Evolutionary conservation across 2,888 invertebrate species (phyloP).

Genomic region (Limenitis camilla): DNA sequence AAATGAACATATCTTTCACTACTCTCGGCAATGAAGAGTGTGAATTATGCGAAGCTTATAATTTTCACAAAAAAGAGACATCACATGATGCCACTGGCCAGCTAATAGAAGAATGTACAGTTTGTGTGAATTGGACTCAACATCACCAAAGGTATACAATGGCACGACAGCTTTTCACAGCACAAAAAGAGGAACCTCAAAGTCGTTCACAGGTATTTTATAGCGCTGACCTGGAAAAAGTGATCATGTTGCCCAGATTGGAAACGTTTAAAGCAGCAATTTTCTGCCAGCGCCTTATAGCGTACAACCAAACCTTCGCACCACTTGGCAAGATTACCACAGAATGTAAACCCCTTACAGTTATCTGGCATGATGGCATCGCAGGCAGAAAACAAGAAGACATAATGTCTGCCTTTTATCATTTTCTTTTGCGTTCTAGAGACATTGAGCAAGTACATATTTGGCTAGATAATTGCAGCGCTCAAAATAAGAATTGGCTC

Average conservation of each 20-base stretch:
- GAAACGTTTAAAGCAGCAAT: background rate
- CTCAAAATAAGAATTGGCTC: slow-evolving; percentile 17
- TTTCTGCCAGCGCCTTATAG: background rate
- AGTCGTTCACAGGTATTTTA: background rate
- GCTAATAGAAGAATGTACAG: background rate
- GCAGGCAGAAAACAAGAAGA: slow-evolving; percentile 21
- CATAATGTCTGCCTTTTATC: slow-evolving; percentile 18
- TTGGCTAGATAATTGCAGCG: slow-evolving; percentile 25
- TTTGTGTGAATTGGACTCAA: background rate
- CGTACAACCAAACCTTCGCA: slow-evolving; percentile 19
- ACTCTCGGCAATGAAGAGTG: slow-evolving; percentile 27
- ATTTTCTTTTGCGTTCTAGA: slow-evolving; percentile 20
- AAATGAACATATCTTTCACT: slow-evolving; percentile 26
- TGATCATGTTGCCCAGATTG: background rate
- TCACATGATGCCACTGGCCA: background rate
- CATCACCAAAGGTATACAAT: background rate
- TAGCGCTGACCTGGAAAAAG: background rate
- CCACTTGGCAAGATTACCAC: slow-evolving; percentile 19
- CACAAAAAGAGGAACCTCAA: background rate
- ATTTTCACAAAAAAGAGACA: slow-evolving; percentile 11
- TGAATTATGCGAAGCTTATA: slow-evolving; percentile 22
- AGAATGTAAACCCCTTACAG: slow-evolving; percentile 12
- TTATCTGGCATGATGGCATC: slow-evolving; percentile 20
- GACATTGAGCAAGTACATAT: slow-evolving; percentile 17
- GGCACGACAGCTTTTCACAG: background rate